Conservation (phyloP, 2,888 invertebrate species). For the Drosophila siamana region DNA sequence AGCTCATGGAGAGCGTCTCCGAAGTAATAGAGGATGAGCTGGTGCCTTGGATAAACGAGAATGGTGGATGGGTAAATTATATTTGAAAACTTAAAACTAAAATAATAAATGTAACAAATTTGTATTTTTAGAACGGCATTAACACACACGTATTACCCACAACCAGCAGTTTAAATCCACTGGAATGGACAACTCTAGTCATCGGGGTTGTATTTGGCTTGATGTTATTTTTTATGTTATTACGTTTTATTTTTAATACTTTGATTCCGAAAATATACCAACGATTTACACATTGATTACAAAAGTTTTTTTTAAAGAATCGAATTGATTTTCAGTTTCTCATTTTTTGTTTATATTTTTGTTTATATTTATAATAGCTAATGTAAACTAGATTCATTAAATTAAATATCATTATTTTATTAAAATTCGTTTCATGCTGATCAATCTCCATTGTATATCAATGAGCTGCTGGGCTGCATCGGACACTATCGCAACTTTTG, state of each 20-base stretch:
- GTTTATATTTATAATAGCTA: no score
- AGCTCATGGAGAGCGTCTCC: slow-evolving; percentile 90
- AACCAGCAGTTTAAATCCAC: slow-evolving; percentile 79
- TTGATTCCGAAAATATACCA: slow-evolving; percentile 79
- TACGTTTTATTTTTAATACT: slow-evolving; percentile 81
- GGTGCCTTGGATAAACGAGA: slow-evolving; percentile 92
- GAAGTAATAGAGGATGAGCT: slow-evolving; percentile 90
- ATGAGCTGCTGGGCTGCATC: no score
- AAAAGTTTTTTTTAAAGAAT: neutral
- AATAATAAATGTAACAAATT: neutral
- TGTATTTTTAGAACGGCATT: slow-evolving; percentile 78
- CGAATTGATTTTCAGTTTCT: no score
- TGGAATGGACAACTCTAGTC: slow-evolving; percentile 84
- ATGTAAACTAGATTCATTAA: no score
- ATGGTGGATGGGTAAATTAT: slow-evolving; percentile 93
- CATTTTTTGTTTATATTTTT: no score
- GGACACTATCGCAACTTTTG: no score
- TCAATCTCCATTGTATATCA: no score
- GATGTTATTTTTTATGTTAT: slow-evolving; percentile 80
- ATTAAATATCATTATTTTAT: no score
- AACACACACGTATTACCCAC: slow-evolving; percentile 84
- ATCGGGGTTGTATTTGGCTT: slow-evolving; percentile 82
- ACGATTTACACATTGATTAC: slow-evolving; percentile 65
- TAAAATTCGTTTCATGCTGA: no score
- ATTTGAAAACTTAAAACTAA: no score